Evolutionary conservation across 1,140 invertebrate genomes (phyloP), one percentile per base, ranked within the genome.

Genomic region (Bilobella aurantiaca): DNA sequence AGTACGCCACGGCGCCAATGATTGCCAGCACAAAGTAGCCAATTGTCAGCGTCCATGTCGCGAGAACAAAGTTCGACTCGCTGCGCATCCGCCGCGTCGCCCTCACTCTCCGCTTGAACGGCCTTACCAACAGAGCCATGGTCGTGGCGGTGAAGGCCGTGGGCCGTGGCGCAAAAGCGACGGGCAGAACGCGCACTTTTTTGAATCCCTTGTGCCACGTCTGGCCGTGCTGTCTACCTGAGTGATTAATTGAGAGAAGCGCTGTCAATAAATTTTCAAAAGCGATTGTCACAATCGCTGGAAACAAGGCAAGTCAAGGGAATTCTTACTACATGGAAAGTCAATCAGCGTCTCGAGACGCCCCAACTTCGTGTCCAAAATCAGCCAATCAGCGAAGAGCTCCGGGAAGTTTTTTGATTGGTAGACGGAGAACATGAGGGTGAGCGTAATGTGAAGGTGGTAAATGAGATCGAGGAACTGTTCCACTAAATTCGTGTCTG

Each of bases 401-500:
- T 47, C 1, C 31, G 65, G 65, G 1, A 67, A 21, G 28, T 59
- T 42, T 32, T 42, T 47, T 0, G 62, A 47, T 32, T 68, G 32
- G 57, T 68, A 64, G 30, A 68, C 58, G 57, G 58, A 68, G 21
- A 68, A 12, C 1, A 57, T 60, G 37, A 63, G 49, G 18, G 34
- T 64, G n/a, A 49, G 16, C 2, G 46, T 49, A 34, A 68, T 64
- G 28, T 68, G 66, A 25, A 60, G 53, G 27, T 64, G 62, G 58
- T 68, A 68, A 8, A 63, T 57, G 32, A 68, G 29, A 25, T 68
- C 66, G 1, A 59, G 37, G 21, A 68, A 61, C n/a, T 64, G 57
- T 46, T 64, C 62, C 14, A 60, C 31, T 5, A 64, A 32, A 32
- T 60, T 27, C 47, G 21, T n/a, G 3, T 64, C 57, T 2, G 23